phyloP scores from a whole-genome alignment of 1,140 invertebrate genomes.

The Drosophila bifasciata region DNA sequence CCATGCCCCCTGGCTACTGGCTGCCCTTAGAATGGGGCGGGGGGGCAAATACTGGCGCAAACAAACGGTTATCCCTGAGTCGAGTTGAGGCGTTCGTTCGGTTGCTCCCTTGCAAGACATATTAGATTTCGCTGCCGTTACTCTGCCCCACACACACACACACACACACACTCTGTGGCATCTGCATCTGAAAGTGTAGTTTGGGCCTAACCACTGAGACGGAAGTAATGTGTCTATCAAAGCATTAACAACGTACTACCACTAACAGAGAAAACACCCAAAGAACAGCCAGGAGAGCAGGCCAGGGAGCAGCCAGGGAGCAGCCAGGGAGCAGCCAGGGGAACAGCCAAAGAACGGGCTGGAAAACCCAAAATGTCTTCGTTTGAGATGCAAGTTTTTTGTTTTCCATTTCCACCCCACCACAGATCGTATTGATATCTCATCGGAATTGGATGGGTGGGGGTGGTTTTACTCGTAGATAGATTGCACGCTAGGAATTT shows the following conservation, averaged over 20 bases:
- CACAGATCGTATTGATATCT: constrained; percentile 36
- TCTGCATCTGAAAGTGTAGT: constrained; percentile 31
- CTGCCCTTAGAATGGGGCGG: constrained; percentile 9
- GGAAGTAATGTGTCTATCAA: constrained; percentile 82
- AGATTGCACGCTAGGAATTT: too few species aligned
- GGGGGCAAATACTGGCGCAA: constrained; percentile 55
- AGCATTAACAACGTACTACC: constrained; percentile 77
- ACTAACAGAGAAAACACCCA: constrained; percentile 24
- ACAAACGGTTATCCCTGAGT: constrained; percentile 73
- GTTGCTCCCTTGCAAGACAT: constrained; percentile 69
- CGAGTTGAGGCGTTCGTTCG: constrained; percentile 39
- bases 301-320: too few species aligned
- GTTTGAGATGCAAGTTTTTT: constrained; percentile 30
- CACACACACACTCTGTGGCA: neutral
- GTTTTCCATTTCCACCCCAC: constrained; percentile 10
- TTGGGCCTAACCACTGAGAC: constrained; percentile 78
- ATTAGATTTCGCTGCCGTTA: constrained; percentile 63
- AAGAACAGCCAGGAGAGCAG: constrained; percentile 29
- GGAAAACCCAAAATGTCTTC: constrained; percentile 43
- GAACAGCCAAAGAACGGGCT: constrained; percentile 20
- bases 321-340: too few species aligned
- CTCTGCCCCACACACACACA: constrained; percentile 4
- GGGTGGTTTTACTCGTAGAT: neutral
- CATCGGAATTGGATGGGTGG: constrained; percentile 34
- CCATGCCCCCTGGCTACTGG: constrained; percentile 29